A percentile compares a stretch with the other conserved stretches of the same genome.
Conservation (phyloP, 1,140 invertebrate species). For the Tetragnatha versicolor region DNA sequence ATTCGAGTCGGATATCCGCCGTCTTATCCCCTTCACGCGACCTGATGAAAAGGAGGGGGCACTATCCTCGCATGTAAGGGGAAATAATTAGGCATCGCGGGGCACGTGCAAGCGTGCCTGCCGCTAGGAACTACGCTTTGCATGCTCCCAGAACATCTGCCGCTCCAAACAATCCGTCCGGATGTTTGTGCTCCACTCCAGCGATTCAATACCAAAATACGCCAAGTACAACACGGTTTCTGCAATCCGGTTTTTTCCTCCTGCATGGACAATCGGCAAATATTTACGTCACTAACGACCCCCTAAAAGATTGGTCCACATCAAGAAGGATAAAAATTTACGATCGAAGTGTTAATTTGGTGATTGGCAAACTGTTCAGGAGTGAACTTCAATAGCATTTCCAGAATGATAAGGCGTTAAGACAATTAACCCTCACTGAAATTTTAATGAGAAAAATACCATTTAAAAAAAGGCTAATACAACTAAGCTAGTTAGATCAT, state of each 20-base stretch:
- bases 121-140: background rate
- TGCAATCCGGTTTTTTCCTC: too few species aligned
- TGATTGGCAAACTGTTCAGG: too few species aligned
- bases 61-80: background rate
- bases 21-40: slow-evolving; percentile 7
- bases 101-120: background rate
- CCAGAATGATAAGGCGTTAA: background rate
- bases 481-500: background rate
- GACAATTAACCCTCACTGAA: background rate
- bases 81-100: slow-evolving; percentile 23
- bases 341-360: too few species aligned
- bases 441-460: background rate
- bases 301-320: too few species aligned
- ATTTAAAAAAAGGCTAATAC: background rate
- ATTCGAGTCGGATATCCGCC: slow-evolving; percentile 1
- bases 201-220: too few species aligned
- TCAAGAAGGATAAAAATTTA: too few species aligned
- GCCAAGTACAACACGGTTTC: too few species aligned
- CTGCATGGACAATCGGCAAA: too few species aligned
- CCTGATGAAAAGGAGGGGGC: slow-evolving; percentile 1
- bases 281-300: too few species aligned
- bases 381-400: too few species aligned
- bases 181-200: too few species aligned
- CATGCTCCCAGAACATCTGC: slow-evolving; percentile 33
- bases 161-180: background rate